These are phyloP conservation scores for Cryptoprocta ferox DNA, from an alignment of 2,797 vertebrate genomes.

Conservation along the genomic window DNA sequence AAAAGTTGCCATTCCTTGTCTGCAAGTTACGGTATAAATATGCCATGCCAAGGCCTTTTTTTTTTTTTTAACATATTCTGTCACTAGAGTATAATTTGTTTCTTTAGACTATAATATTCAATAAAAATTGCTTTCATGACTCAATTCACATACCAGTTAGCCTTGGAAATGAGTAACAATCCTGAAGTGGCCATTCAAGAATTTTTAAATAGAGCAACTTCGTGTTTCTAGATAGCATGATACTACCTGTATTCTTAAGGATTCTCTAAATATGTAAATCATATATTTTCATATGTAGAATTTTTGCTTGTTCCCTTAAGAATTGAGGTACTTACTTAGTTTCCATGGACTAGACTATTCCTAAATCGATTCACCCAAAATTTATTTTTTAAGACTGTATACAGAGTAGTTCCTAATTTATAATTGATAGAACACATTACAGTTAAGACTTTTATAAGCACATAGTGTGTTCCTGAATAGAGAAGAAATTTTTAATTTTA, in stretches of 20 bases:
- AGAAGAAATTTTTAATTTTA: background rate
- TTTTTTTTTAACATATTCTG: background rate
- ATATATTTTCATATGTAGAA: background rate
- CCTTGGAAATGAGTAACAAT: slow-evolving; percentile 36
- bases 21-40: slow-evolving; percentile 24
- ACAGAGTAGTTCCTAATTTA: background rate
- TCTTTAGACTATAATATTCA: slow-evolving; percentile 4
- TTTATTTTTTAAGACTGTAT: background rate
- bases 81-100: background rate
- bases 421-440: background rate
- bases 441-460: background rate
- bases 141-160: slow-evolving; percentile 19
- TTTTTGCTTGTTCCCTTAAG: slow-evolving; percentile 11
- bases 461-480: background rate
- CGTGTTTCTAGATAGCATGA: background rate
- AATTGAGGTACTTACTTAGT: background rate
- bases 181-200: slow-evolving; percentile 10
- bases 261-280: slow-evolving; percentile 29
- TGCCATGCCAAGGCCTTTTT: background rate
- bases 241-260: background rate
- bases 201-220: slow-evolving; percentile 32
- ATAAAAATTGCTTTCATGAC: slow-evolving; percentile 47
- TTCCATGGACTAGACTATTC: background rate
- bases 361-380: background rate
- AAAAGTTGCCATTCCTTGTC: background rate